Evolutionary conservation across 2,797 vertebrate species (phyloP), one percentile per base, ranked within the genome.

Genomic region (Sphaeramia orbicularis): DNA sequence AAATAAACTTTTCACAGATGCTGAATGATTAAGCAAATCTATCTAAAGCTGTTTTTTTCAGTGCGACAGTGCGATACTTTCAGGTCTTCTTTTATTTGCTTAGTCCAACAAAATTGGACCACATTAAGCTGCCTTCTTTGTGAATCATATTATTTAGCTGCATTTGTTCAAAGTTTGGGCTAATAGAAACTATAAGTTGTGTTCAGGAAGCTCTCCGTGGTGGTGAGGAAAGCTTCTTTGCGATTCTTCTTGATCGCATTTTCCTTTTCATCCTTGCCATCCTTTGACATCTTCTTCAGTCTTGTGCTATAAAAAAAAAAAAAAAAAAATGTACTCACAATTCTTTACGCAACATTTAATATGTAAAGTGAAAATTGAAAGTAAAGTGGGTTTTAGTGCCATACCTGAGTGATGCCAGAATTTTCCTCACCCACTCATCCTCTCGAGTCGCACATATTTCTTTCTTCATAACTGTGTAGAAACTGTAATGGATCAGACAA

Each of bases 391-490:
- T 14, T 10, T 36, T 35, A 32, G 18, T 41, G 7, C 64, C 68
- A 30, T 87, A 94, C 93, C 93, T 92, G 70, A 94, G 85, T 38
- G 10, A 62, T 1, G 32, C 10, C 48, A 94, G 77, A 14, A 6
- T 2, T 12, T 7, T 52, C 48, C 19, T 91, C 80, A 94, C 94
- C 94, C 93, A 93, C 19, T 55, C 10, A 9, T 92, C 88, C 11
- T 69, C 16, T 0, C 4, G 19, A 2, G 30, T 81, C 0, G 72
- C 89, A 47, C 93, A 94, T 0, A 93, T 32, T 59, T 80, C 69
- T 0, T 10, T 67, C 9, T 88, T 80, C 18, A 10, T 72, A 4
- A 63, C 35, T 0, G 88, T 93, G 65, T 82, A 71, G 62, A 95
- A 93, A 65, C 94, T 94, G 49, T 2, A 86, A 66, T 1, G 55